phyloP scores from a whole-genome alignment of 2,113 vertebrate species.

The Centropus unirufus region DNA sequence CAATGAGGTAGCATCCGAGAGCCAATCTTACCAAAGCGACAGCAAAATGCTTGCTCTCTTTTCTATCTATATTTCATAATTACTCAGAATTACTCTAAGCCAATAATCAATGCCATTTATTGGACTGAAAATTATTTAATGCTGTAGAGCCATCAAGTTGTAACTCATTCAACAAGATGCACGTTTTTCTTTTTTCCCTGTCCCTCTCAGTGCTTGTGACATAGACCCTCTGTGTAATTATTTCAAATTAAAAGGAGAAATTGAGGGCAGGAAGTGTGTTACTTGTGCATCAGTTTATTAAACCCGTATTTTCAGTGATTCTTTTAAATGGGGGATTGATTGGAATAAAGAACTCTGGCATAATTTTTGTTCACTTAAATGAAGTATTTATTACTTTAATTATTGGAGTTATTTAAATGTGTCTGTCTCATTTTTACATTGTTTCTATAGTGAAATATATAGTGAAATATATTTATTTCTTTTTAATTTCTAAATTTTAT shows the following conservation, averaged over 20 bases:
- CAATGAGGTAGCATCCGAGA: background rate
- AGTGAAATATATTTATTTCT: background rate
- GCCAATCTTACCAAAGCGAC: background rate
- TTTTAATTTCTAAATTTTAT: background rate
- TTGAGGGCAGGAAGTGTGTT: background rate
- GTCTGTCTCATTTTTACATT: background rate
- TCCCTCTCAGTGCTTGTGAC: background rate
- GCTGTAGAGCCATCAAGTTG: background rate
- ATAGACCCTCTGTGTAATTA: background rate
- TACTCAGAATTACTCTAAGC: conserved; percentile 14
- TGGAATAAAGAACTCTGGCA: background rate
- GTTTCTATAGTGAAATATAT: background rate
- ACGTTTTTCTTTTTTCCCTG: background rate
- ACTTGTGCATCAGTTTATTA: background rate
- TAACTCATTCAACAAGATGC: conserved; percentile 6
- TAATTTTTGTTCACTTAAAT: background rate
- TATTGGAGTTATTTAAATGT: background rate
- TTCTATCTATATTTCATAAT: conserved; percentile 8
- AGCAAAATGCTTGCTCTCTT: background rate
- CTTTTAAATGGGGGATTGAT: background rate
- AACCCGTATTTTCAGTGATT: background rate
- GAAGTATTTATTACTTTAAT: background rate
- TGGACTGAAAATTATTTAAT: conserved; percentile 36
- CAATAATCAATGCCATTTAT: conserved; percentile 48
- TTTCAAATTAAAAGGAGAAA: conserved; percentile 44